These are phyloP conservation scores for Leptobrachium ailaonicum DNA, from an alignment of 2,113 vertebrate genomes.

Conservation along the genomic window DNA sequence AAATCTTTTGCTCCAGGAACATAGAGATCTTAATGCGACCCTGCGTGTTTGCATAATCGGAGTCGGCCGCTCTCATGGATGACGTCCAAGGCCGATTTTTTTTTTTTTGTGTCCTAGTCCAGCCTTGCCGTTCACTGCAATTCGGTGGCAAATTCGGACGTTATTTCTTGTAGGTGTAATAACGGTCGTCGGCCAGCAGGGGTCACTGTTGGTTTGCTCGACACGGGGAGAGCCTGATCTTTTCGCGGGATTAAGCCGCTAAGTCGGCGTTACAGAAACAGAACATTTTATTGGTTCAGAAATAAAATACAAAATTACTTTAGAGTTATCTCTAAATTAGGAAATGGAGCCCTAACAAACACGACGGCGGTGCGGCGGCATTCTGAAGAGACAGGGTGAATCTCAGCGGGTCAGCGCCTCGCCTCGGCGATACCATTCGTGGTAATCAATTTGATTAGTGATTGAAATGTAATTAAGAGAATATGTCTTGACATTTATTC, in stretches of 20 bases:
- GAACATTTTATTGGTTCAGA: not conserved
- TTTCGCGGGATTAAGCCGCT: not conserved
- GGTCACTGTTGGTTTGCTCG: slow-evolving; percentile 9
- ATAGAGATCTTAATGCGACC: too few relatives aligned
- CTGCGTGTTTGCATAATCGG: too few relatives aligned
- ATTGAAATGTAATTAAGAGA: slow-evolving; percentile 37
- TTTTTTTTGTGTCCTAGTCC: too few relatives aligned
- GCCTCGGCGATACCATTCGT: not conserved
- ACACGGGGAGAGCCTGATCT: not conserved
- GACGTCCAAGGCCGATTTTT: too few relatives aligned
- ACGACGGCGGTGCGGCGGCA: not conserved
- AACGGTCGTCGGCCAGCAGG: not conserved
- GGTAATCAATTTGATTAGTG: slow-evolving; percentile 34
- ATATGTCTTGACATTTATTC: slow-evolving; percentile 35
- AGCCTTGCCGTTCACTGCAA: too few relatives aligned
- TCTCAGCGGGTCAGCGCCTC: not conserved
- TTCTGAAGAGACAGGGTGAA: not conserved
- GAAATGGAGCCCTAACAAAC: not conserved
- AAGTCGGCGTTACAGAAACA: not conserved
- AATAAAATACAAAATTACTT: slow-evolving; percentile 28
- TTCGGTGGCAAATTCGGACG: too few relatives aligned
- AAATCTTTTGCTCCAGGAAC: too few relatives aligned
- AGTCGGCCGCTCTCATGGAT: too few relatives aligned
- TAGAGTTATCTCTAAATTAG: slow-evolving; percentile 24
- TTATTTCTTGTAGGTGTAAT: not conserved